Base-by-base conservation (phyloP, 1,140 invertebrate species). In the Dendrolimus punctatus region DNA sequence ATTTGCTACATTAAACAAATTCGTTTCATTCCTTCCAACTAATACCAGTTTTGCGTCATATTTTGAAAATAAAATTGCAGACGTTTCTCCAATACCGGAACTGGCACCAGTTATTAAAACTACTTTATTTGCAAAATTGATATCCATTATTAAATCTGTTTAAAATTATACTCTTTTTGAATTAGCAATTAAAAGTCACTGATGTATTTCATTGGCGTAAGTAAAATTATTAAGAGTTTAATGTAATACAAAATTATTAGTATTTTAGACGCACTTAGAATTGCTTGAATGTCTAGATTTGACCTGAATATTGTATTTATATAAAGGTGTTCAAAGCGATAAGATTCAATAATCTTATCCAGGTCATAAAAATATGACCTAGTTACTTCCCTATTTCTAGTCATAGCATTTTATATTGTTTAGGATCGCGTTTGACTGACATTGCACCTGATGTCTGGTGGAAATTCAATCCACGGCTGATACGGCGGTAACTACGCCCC, bases 61-160 rank as follows among this genome's bases (percentile, higher is more conserved):
- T 40, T 90, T 87, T 3, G 94, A 91, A 61, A 97, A 90, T 50
- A 92, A 84, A 43, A 93, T 60, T 1, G 95, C 94, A 6, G 93
- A 93, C 4, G 90, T 92, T 45, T 91, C 90, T 43, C 95, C 95
- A 60, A 96, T 96, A 5, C 95, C 95, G n/a, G 93, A 94, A 76
- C 93, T 95, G 0, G 94, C 95, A 52, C 95, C 95, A 1, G 91
- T 92, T 54, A 92, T 89, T 23, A 92, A 68, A 0, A 92, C 88
- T 6, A 93, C 91, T 86, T 92, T 92, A 23, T 85, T 87, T 4
- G 52, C 43, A n/a, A 70, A 66, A 45, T 54, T 55, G 40, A 55
- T 41, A 39, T 60, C 46, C 57, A 64, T 60, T 23, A 40, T n/a
- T 52, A 10, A 45, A 45, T 45, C 23, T 23, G 23, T 23, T 23